Evolutionary conservation across 2,113 vertebrate species (phyloP), one percentile per base, ranked within the genome.

Genomic region (Phocoena sinus): DNA sequence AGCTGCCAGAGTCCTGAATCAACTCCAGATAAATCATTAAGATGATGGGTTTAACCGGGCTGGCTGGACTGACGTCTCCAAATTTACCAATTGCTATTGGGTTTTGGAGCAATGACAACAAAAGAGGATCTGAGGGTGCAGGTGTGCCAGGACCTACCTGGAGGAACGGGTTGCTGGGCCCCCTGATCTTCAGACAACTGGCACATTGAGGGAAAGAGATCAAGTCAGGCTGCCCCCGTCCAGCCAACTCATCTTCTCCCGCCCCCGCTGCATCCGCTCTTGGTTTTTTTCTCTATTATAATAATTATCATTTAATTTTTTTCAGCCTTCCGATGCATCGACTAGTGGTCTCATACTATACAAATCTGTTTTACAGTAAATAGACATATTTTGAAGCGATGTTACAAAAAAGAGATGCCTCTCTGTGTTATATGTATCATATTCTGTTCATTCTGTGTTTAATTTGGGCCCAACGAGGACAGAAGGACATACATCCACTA

Each of bases 211-310:
- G 70, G 9, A 44, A 2, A 28, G 58, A 70, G 21, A 18, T n/a
- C 71, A 44, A 8, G n/a, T 31, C 50, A 7, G 1, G 11, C 17
- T 18, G 15, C 33, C 3, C 9, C 13, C 0, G 23, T 44, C 28
- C 3, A 1, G 33, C 2, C 26, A 70, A 13, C 20, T 56, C 73
- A 7, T 28, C 21, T n/a, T 58, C 44, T 68, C 28, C 26, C 25
- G 3, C 2, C 18, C 58, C 26, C 53, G 14, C 36, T 70, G 3
- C 50, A 26, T 9, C 9, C 14, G 14, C 47, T 83, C 33, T 41
- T 38, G 56, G 38, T 31, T 90, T 86, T 80, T 80, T 94, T 73
- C 50, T 63, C 31, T 60, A 11, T 70, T 8, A 31, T 44, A 41
- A 50, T 31, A 50, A 70, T 56, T n/a, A 53, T 65, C 11, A 36